These are phyloP conservation scores for Nycticorax nycticorax DNA, from an alignment of 2,113 vertebrate species.

Conservation along the genomic window DNA sequence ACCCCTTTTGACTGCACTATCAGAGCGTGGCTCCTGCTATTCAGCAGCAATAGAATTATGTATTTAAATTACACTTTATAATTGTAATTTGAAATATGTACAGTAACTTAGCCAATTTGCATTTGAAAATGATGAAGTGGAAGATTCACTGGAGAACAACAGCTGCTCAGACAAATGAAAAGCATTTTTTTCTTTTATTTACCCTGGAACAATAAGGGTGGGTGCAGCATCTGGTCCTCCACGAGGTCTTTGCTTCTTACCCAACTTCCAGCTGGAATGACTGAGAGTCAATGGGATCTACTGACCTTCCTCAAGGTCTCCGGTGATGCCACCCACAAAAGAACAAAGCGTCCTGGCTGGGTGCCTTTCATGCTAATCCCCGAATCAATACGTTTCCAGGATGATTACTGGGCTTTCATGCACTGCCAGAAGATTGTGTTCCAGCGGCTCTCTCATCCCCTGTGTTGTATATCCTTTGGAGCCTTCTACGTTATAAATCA, in stretches of 20 bases:
- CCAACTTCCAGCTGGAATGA: conserved; percentile 28
- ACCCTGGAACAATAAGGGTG: not conserved
- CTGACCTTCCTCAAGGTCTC: conserved; percentile 26
- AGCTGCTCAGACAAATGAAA: conserved; percentile 35
- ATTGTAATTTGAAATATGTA: not conserved
- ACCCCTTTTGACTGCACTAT: not conserved
- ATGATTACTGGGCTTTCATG: conserved; percentile 15
- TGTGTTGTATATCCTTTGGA: not conserved
- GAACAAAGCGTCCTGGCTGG: conserved; percentile 28
- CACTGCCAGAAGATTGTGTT: conserved; percentile 31
- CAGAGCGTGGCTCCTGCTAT: not conserved
- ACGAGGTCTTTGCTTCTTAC: not conserved
- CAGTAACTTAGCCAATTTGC: not conserved
- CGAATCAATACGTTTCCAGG: not conserved
- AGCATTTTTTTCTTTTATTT: conserved; percentile 40
- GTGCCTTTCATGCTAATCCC: conserved; percentile 27
- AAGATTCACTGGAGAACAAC: conserved; percentile 1
- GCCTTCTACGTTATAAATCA: not conserved
- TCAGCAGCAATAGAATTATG: not conserved
- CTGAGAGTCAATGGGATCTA: not conserved
- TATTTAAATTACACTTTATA: not conserved
- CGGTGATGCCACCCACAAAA: conserved; percentile 24
- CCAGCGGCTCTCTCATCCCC: not conserved
- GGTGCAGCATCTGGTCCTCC: conserved; percentile 8
- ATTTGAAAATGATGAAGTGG: not conserved